Evolutionary conservation across 1,140 invertebrate species (phyloP).

Genomic region (Helicoverpa armigera): DNA sequence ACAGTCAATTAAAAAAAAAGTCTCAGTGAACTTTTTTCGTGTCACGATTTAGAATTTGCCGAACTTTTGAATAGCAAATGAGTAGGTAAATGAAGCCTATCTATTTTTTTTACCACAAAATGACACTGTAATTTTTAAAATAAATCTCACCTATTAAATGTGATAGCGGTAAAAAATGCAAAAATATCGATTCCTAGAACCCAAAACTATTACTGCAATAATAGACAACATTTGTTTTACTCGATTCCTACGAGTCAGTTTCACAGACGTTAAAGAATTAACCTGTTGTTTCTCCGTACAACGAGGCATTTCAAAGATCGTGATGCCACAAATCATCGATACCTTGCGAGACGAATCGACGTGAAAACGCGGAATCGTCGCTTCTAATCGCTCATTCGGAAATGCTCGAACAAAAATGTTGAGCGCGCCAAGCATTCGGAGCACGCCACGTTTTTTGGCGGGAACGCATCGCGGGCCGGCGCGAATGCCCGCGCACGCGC

Average conservation of each 20-base stretch:
- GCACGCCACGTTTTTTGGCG: conserved; percentile 78
- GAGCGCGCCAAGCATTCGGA: conserved; percentile 70
- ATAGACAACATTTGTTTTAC: conserved; percentile 41
- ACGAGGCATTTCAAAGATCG: conserved; percentile 56
- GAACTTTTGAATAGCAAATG: conserved; percentile 14
- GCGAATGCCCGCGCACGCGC: conserved; percentile 82
- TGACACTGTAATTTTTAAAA: not conserved
- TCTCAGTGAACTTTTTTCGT: not conserved
- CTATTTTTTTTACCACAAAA: conserved; percentile 16
- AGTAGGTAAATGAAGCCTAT: conserved; percentile 32
- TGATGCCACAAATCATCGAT: conserved; percentile 63
- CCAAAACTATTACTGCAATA: conserved; percentile 15
- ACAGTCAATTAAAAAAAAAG: conserved; percentile 26
- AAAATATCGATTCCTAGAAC: conserved; percentile 26
- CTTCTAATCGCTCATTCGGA: conserved; percentile 56
- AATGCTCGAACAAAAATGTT: conserved; percentile 68
- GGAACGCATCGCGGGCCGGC: conserved; percentile 64
- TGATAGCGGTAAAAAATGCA: conserved; percentile 3
- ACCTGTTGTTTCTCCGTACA: conserved; percentile 50
- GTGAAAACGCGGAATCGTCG: conserved; percentile 61
- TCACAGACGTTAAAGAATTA: conserved; percentile 46
- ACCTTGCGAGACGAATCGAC: conserved; percentile 63
- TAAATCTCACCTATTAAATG: not conserved
- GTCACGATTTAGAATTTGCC: conserved; percentile 26
- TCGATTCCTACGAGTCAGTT: conserved; percentile 17